Conservation (phyloP, 2,113 vertebrate genomes). For the Eurystomus gularis region DNA sequence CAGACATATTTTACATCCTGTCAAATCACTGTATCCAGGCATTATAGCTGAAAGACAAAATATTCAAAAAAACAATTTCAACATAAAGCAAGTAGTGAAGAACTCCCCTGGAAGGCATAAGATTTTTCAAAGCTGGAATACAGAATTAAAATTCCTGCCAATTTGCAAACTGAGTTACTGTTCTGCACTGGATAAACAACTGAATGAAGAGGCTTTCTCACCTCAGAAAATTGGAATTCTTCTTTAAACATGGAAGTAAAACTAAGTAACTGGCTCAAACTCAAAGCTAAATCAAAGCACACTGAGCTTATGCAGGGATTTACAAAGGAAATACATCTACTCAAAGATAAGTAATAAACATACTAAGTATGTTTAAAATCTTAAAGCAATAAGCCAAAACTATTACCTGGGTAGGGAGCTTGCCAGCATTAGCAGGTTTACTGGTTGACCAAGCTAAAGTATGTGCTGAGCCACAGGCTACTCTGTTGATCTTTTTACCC, state of each 20-base stretch:
- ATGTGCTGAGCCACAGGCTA: conserved; percentile 97
- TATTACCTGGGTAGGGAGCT: conserved; percentile 91
- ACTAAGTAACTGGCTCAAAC: background rate
- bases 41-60: background rate
- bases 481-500: conserved; percentile 97
- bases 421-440: conserved; percentile 95
- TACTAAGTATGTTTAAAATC: background rate
- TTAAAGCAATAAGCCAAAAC: background rate
- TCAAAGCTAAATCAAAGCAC: background rate
- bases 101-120: background rate
- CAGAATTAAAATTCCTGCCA: background rate
- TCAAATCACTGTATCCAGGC: background rate
- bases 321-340: background rate
- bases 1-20: background rate
- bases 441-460: conserved; percentile 98
- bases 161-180: background rate
- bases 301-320: background rate
- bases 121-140: background rate
- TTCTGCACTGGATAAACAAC: background rate
- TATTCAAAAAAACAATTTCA: background rate
- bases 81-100: background rate
- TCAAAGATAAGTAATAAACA: background rate
- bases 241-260: background rate
- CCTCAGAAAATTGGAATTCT: background rate
- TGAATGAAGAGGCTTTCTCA: background rate